A percentile compares a stretch with the other conserved stretches of the same genome.
These are phyloP conservation scores for Philaethria dido DNA, from an alignment of 2,888 invertebrate species.

Conservation along the genomic window DNA sequence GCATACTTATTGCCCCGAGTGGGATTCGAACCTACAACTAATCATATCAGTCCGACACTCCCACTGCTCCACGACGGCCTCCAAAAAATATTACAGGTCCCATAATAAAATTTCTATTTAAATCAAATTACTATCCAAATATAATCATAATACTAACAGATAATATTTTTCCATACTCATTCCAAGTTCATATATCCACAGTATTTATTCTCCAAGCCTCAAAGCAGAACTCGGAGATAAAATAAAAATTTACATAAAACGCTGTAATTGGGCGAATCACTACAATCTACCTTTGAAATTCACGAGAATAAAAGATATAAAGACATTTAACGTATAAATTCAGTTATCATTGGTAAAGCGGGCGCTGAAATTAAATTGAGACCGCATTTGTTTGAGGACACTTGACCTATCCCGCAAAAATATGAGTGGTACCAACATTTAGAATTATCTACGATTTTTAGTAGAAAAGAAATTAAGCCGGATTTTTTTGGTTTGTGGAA, in stretches of 20 bases:
- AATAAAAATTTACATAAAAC: not conserved
- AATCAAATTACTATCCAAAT: no score
- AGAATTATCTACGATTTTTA: slow-evolving; percentile 7
- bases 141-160: no score
- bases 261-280: slow-evolving; percentile 7
- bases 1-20: no score
- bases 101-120: no score
- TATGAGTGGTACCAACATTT: slow-evolving; percentile 9
- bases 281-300: slow-evolving; percentile 7
- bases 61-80: no score
- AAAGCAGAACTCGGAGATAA: not conserved
- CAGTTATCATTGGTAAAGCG: slow-evolving; percentile 24
- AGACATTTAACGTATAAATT: slow-evolving; percentile 24
- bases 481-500: not conserved
- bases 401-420: slow-evolving; percentile 30
- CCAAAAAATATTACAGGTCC: no score
- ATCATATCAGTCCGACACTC: no score
- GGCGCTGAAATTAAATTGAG: slow-evolving; percentile 31
- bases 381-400: slow-evolving; percentile 23
- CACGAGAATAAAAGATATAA: slow-evolving; percentile 17
- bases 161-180: not conserved
- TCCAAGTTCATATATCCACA: not conserved
- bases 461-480: not conserved
- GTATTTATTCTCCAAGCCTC: not conserved
- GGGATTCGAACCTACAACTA: no score